Conservation (phyloP, 2,113 vertebrate species). For the Myxocyprinus asiaticus region DNA sequence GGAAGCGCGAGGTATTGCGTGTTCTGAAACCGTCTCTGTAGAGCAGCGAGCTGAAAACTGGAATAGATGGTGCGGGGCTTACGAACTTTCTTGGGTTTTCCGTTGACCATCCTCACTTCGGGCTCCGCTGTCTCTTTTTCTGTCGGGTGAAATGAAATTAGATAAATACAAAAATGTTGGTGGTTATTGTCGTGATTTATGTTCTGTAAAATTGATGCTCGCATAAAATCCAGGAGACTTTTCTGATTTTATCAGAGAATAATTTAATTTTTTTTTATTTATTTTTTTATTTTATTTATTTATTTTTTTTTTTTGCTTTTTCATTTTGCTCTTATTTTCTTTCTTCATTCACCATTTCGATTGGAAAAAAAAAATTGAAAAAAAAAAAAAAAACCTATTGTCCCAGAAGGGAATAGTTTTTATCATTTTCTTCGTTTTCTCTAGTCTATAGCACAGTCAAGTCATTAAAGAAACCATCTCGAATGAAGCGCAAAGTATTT, state of each 20-base stretch:
- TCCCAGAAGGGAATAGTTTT: too few relatives aligned
- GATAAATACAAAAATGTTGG: neutral
- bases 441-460: neutral
- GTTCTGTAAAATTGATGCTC: neutral
- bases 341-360: neutral
- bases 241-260: neutral
- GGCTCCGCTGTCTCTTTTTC: constrained; percentile 94
- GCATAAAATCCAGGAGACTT: neutral
- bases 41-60: constrained; percentile 96
- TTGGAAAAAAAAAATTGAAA: neutral
- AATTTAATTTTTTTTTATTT: neutral
- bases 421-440: neutral
- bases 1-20: constrained; percentile 97
- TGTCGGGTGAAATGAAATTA: constrained; percentile 64
- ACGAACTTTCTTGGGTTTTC: constrained; percentile 98
- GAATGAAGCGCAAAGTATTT: neutral
- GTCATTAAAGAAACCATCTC: neutral
- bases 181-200: neutral
- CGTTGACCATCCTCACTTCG: constrained; percentile 97
- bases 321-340: too few relatives aligned
- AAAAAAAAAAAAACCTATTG: too few relatives aligned
- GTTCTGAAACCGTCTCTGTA: constrained; percentile 97
- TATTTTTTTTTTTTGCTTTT: too few relatives aligned
- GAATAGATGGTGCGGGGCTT: constrained; percentile 98
- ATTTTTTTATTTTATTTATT: too few relatives aligned